Evolutionary conservation across 2,113 vertebrate genomes (phyloP).

Genomic region (Cygnus atratus): DNA sequence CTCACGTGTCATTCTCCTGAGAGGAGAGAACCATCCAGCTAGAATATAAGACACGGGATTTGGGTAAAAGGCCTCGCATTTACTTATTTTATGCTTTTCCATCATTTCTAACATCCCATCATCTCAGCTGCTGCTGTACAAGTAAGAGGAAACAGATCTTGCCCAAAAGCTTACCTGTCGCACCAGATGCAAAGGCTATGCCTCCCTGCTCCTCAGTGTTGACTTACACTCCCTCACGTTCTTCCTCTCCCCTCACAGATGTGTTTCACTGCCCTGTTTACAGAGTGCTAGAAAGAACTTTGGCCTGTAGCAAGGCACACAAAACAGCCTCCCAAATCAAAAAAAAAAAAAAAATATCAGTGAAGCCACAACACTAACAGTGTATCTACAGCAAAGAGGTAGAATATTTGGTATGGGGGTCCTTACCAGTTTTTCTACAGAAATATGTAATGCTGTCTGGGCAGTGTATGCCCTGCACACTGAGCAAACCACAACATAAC

Average conservation of each 20-base stretch:
- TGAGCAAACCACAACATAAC: rapidly evolving
- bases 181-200: rapidly evolving
- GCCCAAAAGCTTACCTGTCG: neutral
- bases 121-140: neutral
- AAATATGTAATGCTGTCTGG: neutral
- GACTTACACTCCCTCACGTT: rapidly evolving
- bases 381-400: neutral
- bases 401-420: neutral
- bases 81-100: neutral
- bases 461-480: neutral
- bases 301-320: neutral
- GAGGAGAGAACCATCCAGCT: neutral
- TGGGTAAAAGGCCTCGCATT: neutral
- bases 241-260: neutral
- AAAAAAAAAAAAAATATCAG: neutral
- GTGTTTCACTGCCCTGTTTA: neutral
- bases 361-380: neutral
- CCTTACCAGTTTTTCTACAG: neutral
- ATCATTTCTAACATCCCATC: neutral
- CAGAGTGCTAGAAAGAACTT: neutral
- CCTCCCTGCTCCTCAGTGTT: rapidly evolving
- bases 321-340: neutral
- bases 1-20: neutral
- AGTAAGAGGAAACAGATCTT: neutral
- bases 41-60: rapidly evolving